Evolutionary conservation across 2,888 invertebrate genomes (phyloP).

Genomic region (Zaprionus bogoriensis): DNA sequence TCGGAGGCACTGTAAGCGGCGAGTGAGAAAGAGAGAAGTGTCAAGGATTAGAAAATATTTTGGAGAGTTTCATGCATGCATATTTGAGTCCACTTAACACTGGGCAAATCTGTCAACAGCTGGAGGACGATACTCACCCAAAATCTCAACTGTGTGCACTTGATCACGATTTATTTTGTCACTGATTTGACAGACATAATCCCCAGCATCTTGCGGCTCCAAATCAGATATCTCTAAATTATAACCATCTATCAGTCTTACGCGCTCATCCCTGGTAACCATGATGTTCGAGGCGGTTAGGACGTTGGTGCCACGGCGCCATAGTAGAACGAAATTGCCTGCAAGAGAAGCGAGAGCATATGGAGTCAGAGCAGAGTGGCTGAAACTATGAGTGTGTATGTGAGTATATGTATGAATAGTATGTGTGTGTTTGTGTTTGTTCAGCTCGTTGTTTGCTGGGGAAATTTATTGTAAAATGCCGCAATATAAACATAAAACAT

Average conservation of each 20-base stretch:
- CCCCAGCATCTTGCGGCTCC: conserved; percentile 87
- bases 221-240: conserved; percentile 89
- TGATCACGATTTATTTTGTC: conserved; percentile 88
- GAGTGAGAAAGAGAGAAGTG: not conserved
- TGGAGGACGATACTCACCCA: conserved; percentile 81
- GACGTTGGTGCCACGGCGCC: conserved; percentile 88
- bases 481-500: conserved; percentile 62
- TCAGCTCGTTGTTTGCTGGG: conserved; percentile 37
- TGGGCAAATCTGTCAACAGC: conserved; percentile 5
- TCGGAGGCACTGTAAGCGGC: conserved; percentile 85
- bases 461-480: conserved; percentile 68
- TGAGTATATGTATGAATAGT: not conserved
- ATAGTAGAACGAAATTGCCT: conserved; percentile 87
- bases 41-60: conserved; percentile 13
- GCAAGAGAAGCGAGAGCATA: conserved; percentile 39
- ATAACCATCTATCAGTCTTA: conserved; percentile 88
- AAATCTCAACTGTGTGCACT: conserved; percentile 88
- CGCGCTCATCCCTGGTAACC: conserved; percentile 88
- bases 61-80: no score
- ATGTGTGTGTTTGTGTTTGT: conserved; percentile 16
- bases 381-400: not conserved
- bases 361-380: not conserved
- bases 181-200: conserved; percentile 90
- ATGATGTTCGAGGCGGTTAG: conserved; percentile 89
- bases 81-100: not conserved